Conservation (phyloP, 2,113 vertebrate species). For the Ceyx margarethae region DNA sequence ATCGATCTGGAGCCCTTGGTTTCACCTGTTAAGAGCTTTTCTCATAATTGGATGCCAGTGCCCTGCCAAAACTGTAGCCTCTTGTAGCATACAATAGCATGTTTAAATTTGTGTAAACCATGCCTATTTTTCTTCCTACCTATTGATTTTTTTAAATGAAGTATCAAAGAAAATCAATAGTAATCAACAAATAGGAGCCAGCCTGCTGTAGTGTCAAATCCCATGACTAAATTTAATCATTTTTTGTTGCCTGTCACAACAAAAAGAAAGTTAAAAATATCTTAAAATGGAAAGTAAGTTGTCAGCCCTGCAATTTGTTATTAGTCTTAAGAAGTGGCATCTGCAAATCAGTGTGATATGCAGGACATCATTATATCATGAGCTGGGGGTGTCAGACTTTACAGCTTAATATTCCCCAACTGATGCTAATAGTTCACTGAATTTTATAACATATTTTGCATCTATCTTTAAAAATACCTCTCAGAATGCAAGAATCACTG, state of each 20-base stretch:
- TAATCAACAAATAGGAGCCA: slow-evolving; percentile 98
- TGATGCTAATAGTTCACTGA: not conserved
- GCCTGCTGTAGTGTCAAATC: slow-evolving; percentile 81
- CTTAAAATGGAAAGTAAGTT: slow-evolving; percentile 80
- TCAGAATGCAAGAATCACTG: not conserved
- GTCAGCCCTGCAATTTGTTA: slow-evolving; percentile 80
- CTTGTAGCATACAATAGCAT: slow-evolving; percentile 80
- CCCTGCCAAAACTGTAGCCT: slow-evolving; percentile 86
- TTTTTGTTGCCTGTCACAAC: slow-evolving; percentile 86
- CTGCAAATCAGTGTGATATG: slow-evolving; percentile 32
- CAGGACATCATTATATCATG: not conserved
- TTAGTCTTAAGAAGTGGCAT: slow-evolving; percentile 65
- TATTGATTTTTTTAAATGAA: slow-evolving; percentile 99
- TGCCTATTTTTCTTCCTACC: slow-evolving; percentile 89
- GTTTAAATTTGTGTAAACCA: slow-evolving; percentile 93
- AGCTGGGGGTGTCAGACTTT: not conserved
- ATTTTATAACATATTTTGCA: not conserved
- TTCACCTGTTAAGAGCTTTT: slow-evolving; percentile 98
- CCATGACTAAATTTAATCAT: slow-evolving; percentile 80
- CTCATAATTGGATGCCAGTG: slow-evolving; percentile 90
- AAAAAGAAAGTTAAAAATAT: slow-evolving; percentile 82
- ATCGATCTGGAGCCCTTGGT: slow-evolving; percentile 86
- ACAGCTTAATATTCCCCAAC: slow-evolving; percentile 35
- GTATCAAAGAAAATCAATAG: slow-evolving; percentile 99
- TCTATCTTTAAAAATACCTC: not conserved